Evolutionary conservation across 2,113 vertebrate species (phyloP).

Genomic region (Rynchops niger): DNA sequence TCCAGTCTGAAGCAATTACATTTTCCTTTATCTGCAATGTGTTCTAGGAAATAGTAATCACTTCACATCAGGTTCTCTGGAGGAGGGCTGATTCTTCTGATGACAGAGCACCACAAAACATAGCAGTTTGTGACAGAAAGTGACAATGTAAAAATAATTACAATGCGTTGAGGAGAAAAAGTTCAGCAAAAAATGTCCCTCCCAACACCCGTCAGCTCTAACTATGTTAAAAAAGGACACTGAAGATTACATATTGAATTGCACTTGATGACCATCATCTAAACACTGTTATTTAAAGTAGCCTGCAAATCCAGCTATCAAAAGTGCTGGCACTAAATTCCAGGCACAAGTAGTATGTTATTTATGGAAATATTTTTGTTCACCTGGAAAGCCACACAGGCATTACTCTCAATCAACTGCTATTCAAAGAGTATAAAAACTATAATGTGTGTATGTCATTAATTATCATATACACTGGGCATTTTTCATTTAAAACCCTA

Average conservation of each 20-base stretch:
- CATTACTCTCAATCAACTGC: background rate
- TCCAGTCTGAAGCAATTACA: slow-evolving; percentile 18
- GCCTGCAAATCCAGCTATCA: background rate
- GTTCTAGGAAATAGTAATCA: slow-evolving; percentile 19
- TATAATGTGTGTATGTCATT: background rate
- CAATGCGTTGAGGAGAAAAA: background rate
- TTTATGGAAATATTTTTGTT: background rate
- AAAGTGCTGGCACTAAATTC: background rate
- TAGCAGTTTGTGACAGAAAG: background rate
- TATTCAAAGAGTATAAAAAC: background rate
- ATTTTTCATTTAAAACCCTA: background rate
- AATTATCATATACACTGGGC: background rate
- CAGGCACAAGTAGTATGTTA: background rate
- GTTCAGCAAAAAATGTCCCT: background rate
- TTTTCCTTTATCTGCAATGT: background rate
- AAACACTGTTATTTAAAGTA: background rate
- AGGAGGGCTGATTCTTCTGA: background rate
- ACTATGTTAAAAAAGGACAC: background rate
- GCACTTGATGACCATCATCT: background rate
- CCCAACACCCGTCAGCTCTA: background rate
- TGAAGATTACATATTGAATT: background rate
- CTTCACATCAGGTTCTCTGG: background rate
- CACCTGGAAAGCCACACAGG: background rate
- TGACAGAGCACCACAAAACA: background rate
- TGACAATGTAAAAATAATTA: background rate